Conservation (phyloP, 2,113 vertebrate genomes). For the Malurus cyaneus region DNA sequence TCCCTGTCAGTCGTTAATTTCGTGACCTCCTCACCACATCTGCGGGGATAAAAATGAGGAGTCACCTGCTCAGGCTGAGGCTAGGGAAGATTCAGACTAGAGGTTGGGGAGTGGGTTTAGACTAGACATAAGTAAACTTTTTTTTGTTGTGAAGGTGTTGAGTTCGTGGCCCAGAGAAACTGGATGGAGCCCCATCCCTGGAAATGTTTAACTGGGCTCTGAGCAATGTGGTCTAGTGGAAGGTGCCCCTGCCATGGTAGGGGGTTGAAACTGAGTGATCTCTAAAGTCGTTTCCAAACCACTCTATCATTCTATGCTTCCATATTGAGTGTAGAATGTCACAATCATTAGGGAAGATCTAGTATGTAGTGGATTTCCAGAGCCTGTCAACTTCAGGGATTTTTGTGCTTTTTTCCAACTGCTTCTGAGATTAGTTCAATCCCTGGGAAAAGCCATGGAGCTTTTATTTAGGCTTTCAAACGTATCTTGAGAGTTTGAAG, state of each 20-base stretch:
- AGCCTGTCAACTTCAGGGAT: not conserved
- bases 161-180: not conserved
- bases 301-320: not conserved
- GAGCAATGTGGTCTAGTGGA: not conserved
- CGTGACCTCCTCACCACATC: accelerated
- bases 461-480: not conserved
- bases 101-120: not conserved
- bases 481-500: not conserved
- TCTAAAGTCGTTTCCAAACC: not conserved
- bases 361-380: not conserved
- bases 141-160: not conserved
- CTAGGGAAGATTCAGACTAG: not conserved
- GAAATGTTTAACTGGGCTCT: not conserved
- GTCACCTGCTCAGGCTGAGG: not conserved
- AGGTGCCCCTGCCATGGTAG: not conserved
- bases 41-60: not conserved
- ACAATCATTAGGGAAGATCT: not conserved
- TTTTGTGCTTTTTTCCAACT: not conserved
- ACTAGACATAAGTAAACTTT: not conserved
- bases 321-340: not conserved
- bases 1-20: not conserved
- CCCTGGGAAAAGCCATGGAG: not conserved
- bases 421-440: not conserved
- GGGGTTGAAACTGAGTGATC: accelerated
- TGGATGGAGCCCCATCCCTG: not conserved